phyloP scores from a whole-genome alignment of 2,797 vertebrate species.

The Sylvilagus floridanus region DNA sequence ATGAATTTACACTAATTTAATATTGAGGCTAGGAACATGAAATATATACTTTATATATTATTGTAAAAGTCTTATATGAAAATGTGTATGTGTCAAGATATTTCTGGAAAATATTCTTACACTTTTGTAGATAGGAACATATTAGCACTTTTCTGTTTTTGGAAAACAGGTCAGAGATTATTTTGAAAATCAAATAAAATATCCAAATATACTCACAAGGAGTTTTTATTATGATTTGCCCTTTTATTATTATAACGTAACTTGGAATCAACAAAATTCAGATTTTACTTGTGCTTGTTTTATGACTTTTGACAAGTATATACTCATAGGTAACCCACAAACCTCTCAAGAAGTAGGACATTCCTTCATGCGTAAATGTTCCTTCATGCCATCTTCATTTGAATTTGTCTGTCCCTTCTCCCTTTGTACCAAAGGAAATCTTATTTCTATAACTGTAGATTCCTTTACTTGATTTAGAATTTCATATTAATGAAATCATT shows the following conservation, averaged over 20 bases:
- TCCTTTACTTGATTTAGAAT: not conserved
- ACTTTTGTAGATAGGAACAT: not conserved
- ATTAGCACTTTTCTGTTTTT: not conserved
- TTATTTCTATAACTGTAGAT: not conserved
- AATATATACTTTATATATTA: not conserved
- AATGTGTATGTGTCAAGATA: not conserved
- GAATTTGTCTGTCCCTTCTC: not conserved
- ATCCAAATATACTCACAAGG: not conserved
- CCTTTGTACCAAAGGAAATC: not conserved
- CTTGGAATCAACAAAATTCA: not conserved
- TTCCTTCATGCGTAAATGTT: not conserved
- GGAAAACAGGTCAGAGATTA: not conserved
- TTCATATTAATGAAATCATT: not conserved
- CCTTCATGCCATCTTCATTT: not conserved
- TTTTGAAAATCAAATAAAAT: constrained; percentile 49
- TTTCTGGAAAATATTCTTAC: not conserved
- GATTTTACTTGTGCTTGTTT: not conserved
- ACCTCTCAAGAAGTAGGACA: not conserved
- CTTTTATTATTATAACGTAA: constrained; percentile 3
- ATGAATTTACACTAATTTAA: not conserved
- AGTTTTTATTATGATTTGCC: not conserved
- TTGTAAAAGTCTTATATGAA: not conserved
- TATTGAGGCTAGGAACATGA: not conserved
- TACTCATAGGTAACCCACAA: not conserved
- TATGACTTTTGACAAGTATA: constrained; percentile 22